These are phyloP conservation scores for Daubentonia madagascariensis DNA, from an alignment of 2,113 vertebrate genomes.

Conservation along the genomic window DNA sequence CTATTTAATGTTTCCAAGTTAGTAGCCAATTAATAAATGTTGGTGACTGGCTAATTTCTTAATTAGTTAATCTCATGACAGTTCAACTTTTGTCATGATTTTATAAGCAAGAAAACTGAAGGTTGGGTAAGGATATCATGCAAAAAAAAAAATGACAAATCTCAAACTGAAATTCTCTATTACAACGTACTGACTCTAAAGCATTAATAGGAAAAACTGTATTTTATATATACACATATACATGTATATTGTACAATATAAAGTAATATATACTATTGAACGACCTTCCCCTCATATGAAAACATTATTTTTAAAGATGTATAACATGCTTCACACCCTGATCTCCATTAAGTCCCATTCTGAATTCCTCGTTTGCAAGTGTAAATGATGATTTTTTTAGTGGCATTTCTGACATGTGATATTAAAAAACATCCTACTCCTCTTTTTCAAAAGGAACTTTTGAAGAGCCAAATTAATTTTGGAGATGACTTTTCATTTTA, in stretches of 20 bases:
- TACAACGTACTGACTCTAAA: not conserved
- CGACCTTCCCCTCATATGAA: not conserved
- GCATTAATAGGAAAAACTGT: not conserved
- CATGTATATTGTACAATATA: not conserved
- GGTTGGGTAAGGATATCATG: not conserved
- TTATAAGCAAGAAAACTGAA: constrained; percentile 27
- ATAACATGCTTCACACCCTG: not conserved
- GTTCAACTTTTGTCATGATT: not conserved
- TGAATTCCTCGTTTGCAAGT: not conserved
- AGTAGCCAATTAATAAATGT: not conserved
- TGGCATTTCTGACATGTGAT: constrained; percentile 47
- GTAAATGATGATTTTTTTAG: not conserved
- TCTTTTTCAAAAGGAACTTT: constrained; percentile 49
- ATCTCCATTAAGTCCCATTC: not conserved
- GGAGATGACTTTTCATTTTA: constrained; percentile 69
- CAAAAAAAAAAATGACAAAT: not conserved
- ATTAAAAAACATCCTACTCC: constrained; percentile 34
- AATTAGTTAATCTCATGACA: not conserved
- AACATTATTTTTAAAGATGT: not conserved
- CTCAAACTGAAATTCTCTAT: not conserved
- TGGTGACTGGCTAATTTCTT: not conserved
- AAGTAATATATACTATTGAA: not conserved
- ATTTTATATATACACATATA: too few species aligned
- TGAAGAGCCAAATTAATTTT: constrained; percentile 64
- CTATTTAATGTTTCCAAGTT: not conserved